Base-by-base conservation (phyloP, 1,140 invertebrate genomes). In the Leguminivora glycinivorella region DNA sequence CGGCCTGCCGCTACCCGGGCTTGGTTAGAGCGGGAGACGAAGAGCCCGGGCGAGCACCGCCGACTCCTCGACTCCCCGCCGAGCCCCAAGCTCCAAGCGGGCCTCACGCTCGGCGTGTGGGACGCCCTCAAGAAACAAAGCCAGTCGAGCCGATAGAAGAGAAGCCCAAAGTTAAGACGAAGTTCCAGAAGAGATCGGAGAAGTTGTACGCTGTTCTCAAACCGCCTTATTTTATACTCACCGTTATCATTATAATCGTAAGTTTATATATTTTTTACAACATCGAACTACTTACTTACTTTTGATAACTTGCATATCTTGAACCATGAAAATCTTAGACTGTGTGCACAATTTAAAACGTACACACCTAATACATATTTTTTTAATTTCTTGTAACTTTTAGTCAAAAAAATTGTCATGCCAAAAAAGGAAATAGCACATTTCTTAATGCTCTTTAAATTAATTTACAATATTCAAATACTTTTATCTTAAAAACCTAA, bases 221-320 rank as follows among this genome's bases (percentile, higher is more conserved):
- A 60, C 85, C 86, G 25, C 88, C 88, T 0, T 88, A 88, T 69
- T 89, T 91, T 73, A 89, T 88, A 26, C 76, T 89, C n/a, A 77
- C 81, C 58, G 81, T 88, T 79, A 84, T 89, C 14, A 72, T 82
- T 68, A 56, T 85, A 12, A 86, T 84, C 67, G 87, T 90, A 76
- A 90, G 88, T 88, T 66, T 19, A 17, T 17, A 5, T 7, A 14
- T n/a, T 26, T 67, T 69, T 6, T 29, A 43, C 40, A 4, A 17
- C 25, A 12, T 58, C 5, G 17, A 24, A 71, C 14, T 43, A 43
- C 10, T 17, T 17, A 24, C 68, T 4, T 43, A 43, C 10, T 17
- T 17, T 43, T 43, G 4, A 38, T 10, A 12, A 52, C 12, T 17
- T 38, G 6, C 5, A 6, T 9, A 10, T 9, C 10, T 14, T 40